Evolutionary conservation across 2,797 vertebrate genomes (phyloP).

Genomic region (Glyptemys insculpta): DNA sequence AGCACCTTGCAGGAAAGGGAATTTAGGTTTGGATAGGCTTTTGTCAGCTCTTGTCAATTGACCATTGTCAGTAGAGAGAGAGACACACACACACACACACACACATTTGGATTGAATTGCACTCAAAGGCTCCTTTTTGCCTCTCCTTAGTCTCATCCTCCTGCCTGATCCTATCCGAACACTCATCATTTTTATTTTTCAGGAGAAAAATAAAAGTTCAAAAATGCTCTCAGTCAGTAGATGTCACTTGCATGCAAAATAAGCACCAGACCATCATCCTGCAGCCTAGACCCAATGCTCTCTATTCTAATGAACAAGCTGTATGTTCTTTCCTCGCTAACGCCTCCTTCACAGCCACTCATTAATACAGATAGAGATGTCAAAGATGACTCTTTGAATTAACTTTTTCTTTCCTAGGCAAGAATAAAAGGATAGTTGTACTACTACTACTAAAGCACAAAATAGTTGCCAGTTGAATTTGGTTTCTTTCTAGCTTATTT

Average conservation of each 20-base stretch:
- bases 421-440: neutral
- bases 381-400: slow-evolving; percentile 6
- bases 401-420: neutral
- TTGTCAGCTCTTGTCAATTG: neutral
- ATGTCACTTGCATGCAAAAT: neutral
- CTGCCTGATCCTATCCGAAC: neutral
- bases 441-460: neutral
- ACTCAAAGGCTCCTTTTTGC: neutral
- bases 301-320: slow-evolving; percentile 15
- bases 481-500: neutral
- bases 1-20: neutral
- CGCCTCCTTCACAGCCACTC: slow-evolving; percentile 2
- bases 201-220: neutral
- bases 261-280: neutral
- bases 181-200: neutral
- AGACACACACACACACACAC: neutral
- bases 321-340: slow-evolving; percentile 31
- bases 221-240: neutral
- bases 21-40: neutral
- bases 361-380: neutral
- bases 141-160: neutral
- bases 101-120: neutral
- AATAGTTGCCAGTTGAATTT: neutral
- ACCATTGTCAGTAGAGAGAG: neutral
- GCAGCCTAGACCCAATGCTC: neutral